Conservation (phyloP, 2,888 invertebrate genomes). For the Tiliacea aurago region DNA sequence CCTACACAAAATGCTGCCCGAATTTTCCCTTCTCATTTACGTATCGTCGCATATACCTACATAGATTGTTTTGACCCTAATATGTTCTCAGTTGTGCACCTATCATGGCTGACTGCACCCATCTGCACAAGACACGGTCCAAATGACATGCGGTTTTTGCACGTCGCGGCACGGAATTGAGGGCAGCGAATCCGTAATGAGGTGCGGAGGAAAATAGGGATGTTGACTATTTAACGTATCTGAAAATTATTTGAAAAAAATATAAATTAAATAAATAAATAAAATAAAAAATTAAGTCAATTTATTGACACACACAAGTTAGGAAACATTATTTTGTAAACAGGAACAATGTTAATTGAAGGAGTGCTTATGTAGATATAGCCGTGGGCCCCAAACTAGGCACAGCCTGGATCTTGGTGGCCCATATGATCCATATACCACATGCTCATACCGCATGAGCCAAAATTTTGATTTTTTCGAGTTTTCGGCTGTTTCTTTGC, state of each 20-base stretch:
- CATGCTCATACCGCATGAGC: too few species aligned
- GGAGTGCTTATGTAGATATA: too few species aligned
- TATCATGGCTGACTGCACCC: slow-evolving; percentile 57
- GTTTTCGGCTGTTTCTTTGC: too few species aligned
- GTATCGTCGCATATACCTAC: slow-evolving; percentile 23
- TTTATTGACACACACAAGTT: too few species aligned
- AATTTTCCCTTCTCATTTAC: slow-evolving; percentile 14
- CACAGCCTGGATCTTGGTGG: too few species aligned
- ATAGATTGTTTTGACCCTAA: slow-evolving; percentile 56
- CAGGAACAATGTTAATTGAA: too few species aligned
- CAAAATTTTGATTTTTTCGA: too few species aligned
- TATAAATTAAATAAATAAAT: too few species aligned
- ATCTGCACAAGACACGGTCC: slow-evolving; percentile 64
- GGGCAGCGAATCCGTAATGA: slow-evolving; percentile 60
- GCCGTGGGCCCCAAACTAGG: too few species aligned
- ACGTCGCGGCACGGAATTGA: slow-evolving; percentile 54
- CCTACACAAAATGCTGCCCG: not conserved
- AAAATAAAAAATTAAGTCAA: too few species aligned
- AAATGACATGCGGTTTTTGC: slow-evolving; percentile 67
- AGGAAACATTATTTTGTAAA: too few species aligned
- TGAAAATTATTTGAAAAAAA: not conserved
- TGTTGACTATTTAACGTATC: not conserved
- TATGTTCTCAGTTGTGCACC: slow-evolving; percentile 57
- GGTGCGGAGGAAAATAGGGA: slow-evolving; percentile 31
- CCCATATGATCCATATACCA: too few species aligned